These are phyloP conservation scores for Sebastes iracundus DNA, from an alignment of 2,797 vertebrate genomes.

Conservation along the genomic window DNA sequence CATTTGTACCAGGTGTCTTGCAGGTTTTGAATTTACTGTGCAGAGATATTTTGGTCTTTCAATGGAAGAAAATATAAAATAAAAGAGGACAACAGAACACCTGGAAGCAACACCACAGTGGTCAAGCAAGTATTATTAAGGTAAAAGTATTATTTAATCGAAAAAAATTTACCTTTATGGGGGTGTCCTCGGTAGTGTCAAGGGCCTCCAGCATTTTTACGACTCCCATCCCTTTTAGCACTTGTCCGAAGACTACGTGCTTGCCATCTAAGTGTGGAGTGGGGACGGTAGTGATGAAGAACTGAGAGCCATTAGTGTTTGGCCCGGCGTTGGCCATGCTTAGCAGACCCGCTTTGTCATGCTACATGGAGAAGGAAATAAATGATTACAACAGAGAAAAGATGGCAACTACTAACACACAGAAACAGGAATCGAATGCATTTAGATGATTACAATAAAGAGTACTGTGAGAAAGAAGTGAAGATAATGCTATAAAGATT, in stretches of 20 bases:
- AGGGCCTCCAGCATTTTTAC: conserved; percentile 89
- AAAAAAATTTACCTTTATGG: conserved; percentile 85
- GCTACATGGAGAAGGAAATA: conserved; percentile 73
- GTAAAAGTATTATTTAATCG: background rate
- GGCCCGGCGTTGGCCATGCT: conserved; percentile 97
- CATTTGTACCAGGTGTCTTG: background rate
- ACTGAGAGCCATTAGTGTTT: conserved; percentile 96
- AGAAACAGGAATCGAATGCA: background rate
- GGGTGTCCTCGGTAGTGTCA: conserved; percentile 89
- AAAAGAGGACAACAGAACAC: background rate
- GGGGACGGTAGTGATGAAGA: conserved; percentile 95
- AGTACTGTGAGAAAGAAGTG: background rate
- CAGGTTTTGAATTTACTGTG: background rate
- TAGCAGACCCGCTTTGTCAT: conserved; percentile 89
- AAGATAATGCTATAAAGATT: background rate
- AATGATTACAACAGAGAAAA: background rate
- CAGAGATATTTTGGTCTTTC: background rate
- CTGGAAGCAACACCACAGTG: background rate
- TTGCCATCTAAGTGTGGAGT: conserved; percentile 94
- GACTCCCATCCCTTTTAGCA: conserved; percentile 92
- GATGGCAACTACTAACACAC: background rate
- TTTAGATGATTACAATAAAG: background rate
- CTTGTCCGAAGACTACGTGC: conserved; percentile 95
- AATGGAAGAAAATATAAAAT: background rate
- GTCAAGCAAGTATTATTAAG: background rate